Percentiles rank a stretch among this genome's conserved stretches.
These are phyloP conservation scores for Chaenodraco wilsoni DNA, from an alignment of 2,797 vertebrate genomes.

Conservation along the genomic window DNA sequence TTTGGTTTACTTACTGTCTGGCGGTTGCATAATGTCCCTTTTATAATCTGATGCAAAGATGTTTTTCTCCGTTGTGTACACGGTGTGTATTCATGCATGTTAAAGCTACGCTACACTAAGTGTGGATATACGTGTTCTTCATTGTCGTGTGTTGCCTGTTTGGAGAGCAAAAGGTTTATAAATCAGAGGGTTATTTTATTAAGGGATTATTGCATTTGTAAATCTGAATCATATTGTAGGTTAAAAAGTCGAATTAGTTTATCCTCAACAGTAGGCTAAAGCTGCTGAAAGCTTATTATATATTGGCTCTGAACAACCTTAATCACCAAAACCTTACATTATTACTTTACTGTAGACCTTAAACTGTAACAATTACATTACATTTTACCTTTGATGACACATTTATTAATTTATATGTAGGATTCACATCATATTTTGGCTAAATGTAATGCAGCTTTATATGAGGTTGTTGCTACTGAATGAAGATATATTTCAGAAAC, in stretches of 20 bases:
- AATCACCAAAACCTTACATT: neutral
- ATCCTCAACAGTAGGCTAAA: conserved; percentile 10
- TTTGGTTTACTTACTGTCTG: conserved; percentile 18
- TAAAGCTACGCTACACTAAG: neutral
- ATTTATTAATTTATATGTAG: too few species aligned
- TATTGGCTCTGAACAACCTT: neutral
- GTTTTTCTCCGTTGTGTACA: neutral
- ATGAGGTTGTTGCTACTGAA: too few species aligned
- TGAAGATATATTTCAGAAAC: too few species aligned
- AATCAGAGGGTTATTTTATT: conserved; percentile 1
- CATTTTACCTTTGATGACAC: too few species aligned
- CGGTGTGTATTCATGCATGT: neutral
- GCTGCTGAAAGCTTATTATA: conserved; percentile 26
- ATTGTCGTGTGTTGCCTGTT: neutral
- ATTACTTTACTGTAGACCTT: neutral
- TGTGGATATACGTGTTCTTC: neutral
- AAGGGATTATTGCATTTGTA: conserved; percentile 1
- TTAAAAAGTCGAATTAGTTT: neutral
- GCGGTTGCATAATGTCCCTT: conserved; percentile 20
- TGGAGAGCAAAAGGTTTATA: neutral
- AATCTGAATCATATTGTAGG: neutral
- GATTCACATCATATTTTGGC: too few species aligned
- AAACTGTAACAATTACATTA: neutral
- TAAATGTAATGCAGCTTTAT: too few species aligned
- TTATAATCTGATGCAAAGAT: neutral